These are phyloP conservation scores for Nicator chloris DNA, from an alignment of 2,113 vertebrate genomes.

Conservation along the genomic window DNA sequence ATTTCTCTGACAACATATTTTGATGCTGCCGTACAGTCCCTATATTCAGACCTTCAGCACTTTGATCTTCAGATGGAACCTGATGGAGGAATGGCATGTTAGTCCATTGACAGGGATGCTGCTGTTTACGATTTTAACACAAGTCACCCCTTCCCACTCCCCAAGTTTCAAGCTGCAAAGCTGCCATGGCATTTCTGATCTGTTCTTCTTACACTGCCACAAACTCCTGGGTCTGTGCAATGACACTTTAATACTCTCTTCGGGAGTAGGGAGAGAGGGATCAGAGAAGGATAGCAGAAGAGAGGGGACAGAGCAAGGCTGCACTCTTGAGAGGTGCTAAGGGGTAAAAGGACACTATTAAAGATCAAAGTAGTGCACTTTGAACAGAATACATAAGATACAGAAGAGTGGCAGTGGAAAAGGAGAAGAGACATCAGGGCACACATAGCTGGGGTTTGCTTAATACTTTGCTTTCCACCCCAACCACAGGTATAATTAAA, in stretches of 20 bases:
- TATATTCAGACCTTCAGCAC: background rate
- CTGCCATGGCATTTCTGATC: background rate
- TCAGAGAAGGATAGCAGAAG: background rate
- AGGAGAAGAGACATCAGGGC: background rate
- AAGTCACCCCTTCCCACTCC: background rate
- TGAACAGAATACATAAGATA: too few species aligned
- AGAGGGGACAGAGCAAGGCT: background rate
- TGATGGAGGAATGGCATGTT: background rate
- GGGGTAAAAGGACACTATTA: background rate
- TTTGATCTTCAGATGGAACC: background rate
- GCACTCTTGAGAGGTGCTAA: background rate
- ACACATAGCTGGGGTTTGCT: background rate
- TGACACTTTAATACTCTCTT: background rate
- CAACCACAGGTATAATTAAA: constrained; percentile 37
- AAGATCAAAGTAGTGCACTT: background rate
- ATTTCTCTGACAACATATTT: background rate
- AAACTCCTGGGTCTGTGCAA: rapidly evolving
- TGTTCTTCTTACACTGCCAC: background rate
- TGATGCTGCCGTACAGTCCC: background rate
- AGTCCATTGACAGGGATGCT: background rate
- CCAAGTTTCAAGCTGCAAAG: background rate
- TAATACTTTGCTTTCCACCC: background rate
- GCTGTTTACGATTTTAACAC: background rate
- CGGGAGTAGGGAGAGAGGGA: background rate
- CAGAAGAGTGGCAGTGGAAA: background rate